These are phyloP conservation scores for Elymnias hypermnestra DNA, from an alignment of 1,140 invertebrate species.

Conservation along the genomic window DNA sequence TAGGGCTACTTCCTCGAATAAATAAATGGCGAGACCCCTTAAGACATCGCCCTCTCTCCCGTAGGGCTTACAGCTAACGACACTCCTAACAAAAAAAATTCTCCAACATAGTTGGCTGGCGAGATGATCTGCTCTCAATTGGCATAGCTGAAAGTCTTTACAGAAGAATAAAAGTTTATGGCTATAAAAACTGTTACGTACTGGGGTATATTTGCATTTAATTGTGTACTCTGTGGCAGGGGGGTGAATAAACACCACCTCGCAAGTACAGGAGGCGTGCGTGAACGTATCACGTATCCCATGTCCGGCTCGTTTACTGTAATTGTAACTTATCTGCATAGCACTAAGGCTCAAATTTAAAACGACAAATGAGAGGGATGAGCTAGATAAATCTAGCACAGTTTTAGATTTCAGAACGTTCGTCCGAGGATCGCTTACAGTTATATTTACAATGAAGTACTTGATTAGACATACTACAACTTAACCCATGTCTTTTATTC, in stretches of 20 bases:
- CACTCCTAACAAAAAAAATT: too few relatives aligned
- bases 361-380: constrained; percentile 9
- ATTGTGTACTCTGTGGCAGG: constrained; percentile 31
- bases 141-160: too few relatives aligned
- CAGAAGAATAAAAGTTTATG: too few relatives aligned
- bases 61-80: too few relatives aligned
- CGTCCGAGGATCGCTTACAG: constrained; percentile 23
- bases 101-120: too few relatives aligned
- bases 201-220: too few relatives aligned
- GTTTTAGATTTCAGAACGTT: constrained; percentile 33
- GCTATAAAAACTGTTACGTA: too few relatives aligned
- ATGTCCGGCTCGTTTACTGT: constrained; percentile 10
- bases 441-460: constrained; percentile 10
- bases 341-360: constrained; percentile 21
- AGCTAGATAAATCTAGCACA: constrained; percentile 40
- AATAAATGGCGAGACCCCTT: too few relatives aligned
- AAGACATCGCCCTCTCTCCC: too few relatives aligned
- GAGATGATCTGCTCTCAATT: too few relatives aligned
- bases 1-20: too few relatives aligned
- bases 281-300: constrained; percentile 39
- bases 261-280: constrained; percentile 41
- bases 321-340: constrained; percentile 3
- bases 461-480: constrained; percentile 1
- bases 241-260: constrained; percentile 52
- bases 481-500: too few relatives aligned